Evolutionary conservation across 2,113 vertebrate species (phyloP).

Genomic region (Dendropsophus ebraccatus): DNA sequence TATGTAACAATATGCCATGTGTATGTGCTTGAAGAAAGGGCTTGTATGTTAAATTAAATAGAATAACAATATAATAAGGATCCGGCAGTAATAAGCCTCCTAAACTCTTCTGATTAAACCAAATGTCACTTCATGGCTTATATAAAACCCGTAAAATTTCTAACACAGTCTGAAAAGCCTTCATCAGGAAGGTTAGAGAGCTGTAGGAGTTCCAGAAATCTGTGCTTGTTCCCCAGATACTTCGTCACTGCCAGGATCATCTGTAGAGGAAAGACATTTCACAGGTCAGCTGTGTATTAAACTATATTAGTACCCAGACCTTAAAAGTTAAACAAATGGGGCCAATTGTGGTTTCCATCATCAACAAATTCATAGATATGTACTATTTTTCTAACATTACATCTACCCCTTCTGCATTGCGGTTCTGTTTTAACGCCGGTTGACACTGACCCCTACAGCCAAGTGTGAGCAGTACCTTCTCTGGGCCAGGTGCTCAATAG

Average conservation of each 20-base stretch:
- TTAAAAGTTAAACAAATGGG: too few species aligned
- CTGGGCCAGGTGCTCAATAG: too few species aligned
- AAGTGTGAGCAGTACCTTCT: too few species aligned
- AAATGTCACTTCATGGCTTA: constrained; percentile 62
- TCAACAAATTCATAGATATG: too few species aligned
- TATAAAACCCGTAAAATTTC: constrained; percentile 68
- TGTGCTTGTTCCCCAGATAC: constrained; percentile 65
- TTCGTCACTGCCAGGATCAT: constrained; percentile 65
- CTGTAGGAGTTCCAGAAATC: constrained; percentile 62
- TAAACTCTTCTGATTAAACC: constrained; percentile 60
- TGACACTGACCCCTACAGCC: too few species aligned
- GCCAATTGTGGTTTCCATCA: too few species aligned
- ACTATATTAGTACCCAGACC: too few species aligned
- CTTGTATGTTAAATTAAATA: constrained; percentile 61
- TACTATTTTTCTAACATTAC: too few species aligned
- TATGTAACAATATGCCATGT: constrained; percentile 31
- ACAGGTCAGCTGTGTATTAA: neutral
- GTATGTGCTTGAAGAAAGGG: constrained; percentile 18
- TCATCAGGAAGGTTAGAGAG: constrained; percentile 64
- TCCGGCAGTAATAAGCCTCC: constrained; percentile 53
- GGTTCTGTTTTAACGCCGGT: too few species aligned
- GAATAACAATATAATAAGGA: constrained; percentile 37
- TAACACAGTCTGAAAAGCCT: constrained; percentile 62
- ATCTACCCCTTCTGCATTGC: too few species aligned
- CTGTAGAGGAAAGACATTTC: constrained; percentile 63